Conservation (phyloP, 2,888 invertebrate genomes). For the Diarsia dahlii region DNA sequence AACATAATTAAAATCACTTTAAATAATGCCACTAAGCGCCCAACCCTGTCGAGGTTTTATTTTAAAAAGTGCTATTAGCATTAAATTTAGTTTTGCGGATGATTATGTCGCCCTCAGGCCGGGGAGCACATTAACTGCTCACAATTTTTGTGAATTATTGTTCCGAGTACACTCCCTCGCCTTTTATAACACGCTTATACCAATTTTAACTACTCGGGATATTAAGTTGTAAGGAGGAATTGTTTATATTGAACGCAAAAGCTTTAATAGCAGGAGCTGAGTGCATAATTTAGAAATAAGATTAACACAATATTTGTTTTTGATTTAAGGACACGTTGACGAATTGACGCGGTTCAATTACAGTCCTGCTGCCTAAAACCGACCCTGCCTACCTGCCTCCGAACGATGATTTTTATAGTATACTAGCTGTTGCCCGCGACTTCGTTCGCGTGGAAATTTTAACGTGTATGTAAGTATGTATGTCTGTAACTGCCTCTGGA, state of each 20-base stretch:
- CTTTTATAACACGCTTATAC: conserved; percentile 86
- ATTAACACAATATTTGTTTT: conserved; percentile 2
- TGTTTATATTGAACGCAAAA: conserved; percentile 57
- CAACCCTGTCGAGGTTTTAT: conserved; percentile 87
- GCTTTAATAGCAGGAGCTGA: conserved; percentile 24
- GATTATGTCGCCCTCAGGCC: conserved; percentile 89
- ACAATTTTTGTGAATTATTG: conserved; percentile 90
- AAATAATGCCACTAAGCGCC: conserved; percentile 89
- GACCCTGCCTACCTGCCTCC: no score
- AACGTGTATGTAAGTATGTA: no score
- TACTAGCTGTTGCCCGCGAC: no score
- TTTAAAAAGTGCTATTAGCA: conserved; percentile 90
- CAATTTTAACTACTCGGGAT: conserved; percentile 82
- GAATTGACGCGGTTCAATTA: no score
- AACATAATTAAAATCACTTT: conserved; percentile 91
- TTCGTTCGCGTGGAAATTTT: no score
- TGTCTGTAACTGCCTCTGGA: no score
- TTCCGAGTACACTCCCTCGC: conserved; percentile 82
- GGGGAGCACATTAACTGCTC: conserved; percentile 86
- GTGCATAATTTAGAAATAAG: conserved; percentile 21
- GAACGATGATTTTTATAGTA: no score
- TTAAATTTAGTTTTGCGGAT: conserved; percentile 90
- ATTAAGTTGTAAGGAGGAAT: conserved; percentile 74
- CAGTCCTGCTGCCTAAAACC: no score
- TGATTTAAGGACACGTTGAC: neutral